Evolutionary conservation across 2,888 invertebrate genomes (phyloP), one percentile per base, ranked within the genome.

Genomic region (Oscheius myriophilus): DNA sequence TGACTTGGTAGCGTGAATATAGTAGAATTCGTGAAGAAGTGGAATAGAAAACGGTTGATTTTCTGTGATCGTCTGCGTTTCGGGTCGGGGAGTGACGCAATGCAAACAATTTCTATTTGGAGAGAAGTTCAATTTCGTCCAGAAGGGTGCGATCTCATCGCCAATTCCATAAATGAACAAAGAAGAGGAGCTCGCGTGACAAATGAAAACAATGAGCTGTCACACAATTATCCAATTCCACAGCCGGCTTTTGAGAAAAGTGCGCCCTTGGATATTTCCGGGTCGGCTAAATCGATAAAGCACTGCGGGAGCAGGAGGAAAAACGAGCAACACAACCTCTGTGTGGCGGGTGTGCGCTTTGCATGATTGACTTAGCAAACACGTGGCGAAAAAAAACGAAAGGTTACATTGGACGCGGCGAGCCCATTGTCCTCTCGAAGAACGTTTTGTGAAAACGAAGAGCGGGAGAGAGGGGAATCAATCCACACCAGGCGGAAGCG

Each of bases 361-460:
- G 61, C 61, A 61, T 61, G 61, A 61, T 61, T 61, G 61, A 26
- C 61, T 49, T 46, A 49, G 61, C 61, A 61, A 61, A 61, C 61
- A 49, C 59, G 59, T 61, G 61, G 41, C 41, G 57, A 42, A 57
- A 57, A n/a, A 57, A 57, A 57, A 39, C n/a, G 57, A 57, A 25
- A 18, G 57, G 25, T 33, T 54, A 54, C 54, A 54, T 54, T 54
- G 57, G 14, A 42, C 11, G 16, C 39, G 42, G 9, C 18, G 18
- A 18, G 42, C 18, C 33, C 42, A 18, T 42, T 42, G n/a, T 57
- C 41, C 18, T 39, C 43, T 7, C 46, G 25, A 23, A 16, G 7
- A 46, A 2, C n/a, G 41, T 43, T 46, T 18, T 21, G 52, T 18
- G 23, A 18, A 21, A 21, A 25, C 26, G 12, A 54, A 54, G 53